Percentiles rank a stretch among this genome's conserved stretches.
Conservation (phyloP, 2,888 invertebrate genomes). For the Baccha elongata region DNA sequence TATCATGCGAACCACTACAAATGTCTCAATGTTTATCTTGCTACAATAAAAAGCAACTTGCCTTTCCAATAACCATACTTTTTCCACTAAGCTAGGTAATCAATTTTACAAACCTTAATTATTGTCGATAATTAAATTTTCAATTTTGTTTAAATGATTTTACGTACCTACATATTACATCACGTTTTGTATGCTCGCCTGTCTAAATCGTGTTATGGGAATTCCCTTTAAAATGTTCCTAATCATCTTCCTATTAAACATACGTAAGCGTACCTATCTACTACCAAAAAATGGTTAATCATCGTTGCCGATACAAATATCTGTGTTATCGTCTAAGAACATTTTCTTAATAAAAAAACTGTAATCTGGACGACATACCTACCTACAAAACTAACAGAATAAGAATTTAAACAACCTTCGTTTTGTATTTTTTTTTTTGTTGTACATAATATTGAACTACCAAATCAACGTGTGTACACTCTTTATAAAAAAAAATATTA, state of each 20-base stretch:
- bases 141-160: not conserved
- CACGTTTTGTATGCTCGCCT: not conserved
- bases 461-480: slow-evolving; percentile 32
- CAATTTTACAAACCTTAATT: slow-evolving; percentile 20
- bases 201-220: slow-evolving; percentile 2
- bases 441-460: slow-evolving; percentile 28
- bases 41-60: too few relatives aligned
- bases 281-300: not conserved
- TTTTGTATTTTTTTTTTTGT: slow-evolving; percentile 9
- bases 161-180: not conserved
- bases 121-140: slow-evolving; percentile 6
- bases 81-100: not conserved
- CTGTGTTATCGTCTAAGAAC: slow-evolving; percentile 24
- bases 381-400: slow-evolving; percentile 20
- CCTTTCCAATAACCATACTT: too few relatives aligned
- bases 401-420: slow-evolving; percentile 29
- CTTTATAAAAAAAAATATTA: slow-evolving; percentile 14
- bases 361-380: not conserved
- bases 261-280: not conserved
- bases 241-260: not conserved
- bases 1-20: too few relatives aligned
- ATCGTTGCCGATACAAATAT: not conserved
- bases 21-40: too few relatives aligned
- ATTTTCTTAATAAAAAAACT: not conserved
- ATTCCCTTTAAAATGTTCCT: not conserved